Evolutionary conservation across 2,797 vertebrate species (phyloP).

Genomic region (Melanotaenia trifasciata): DNA sequence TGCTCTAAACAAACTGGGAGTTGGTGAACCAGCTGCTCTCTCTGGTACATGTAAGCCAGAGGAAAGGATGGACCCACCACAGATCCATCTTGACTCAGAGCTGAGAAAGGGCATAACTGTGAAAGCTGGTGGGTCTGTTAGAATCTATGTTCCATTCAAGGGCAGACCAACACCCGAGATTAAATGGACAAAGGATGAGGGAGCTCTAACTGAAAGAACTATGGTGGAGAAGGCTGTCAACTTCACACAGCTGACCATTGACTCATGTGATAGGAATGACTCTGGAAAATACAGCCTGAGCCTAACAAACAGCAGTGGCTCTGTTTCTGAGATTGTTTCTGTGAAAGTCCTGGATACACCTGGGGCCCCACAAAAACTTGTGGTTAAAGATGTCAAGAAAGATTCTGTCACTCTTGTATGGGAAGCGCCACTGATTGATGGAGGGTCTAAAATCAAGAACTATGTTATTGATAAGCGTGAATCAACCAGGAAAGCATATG

Average conservation of each 20-base stretch:
- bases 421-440: constrained; percentile 94
- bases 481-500: constrained; percentile 96
- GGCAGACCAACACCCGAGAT: constrained; percentile 95
- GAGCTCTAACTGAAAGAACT: constrained; percentile 90
- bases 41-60: constrained; percentile 93
- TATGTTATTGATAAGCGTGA: constrained; percentile 98
- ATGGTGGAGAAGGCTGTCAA: constrained; percentile 90
- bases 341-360: constrained; percentile 97
- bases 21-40: constrained; percentile 90
- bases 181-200: constrained; percentile 94
- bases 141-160: constrained; percentile 94
- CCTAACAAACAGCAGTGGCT: constrained; percentile 93
- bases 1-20: constrained; percentile 96
- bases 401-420: constrained; percentile 91
- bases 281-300: constrained; percentile 94
- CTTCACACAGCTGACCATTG: constrained; percentile 94
- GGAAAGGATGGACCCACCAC: constrained; percentile 92
- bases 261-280: constrained; percentile 95
- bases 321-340: constrained; percentile 91
- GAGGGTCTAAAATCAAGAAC: constrained; percentile 96
- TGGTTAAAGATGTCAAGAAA: constrained; percentile 92
- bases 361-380: constrained; percentile 90
- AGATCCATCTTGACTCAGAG: constrained; percentile 95
- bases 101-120: constrained; percentile 93
- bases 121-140: constrained; percentile 94